Conservation (phyloP, 2,888 invertebrate genomes). For the Julus scandinavius region DNA sequence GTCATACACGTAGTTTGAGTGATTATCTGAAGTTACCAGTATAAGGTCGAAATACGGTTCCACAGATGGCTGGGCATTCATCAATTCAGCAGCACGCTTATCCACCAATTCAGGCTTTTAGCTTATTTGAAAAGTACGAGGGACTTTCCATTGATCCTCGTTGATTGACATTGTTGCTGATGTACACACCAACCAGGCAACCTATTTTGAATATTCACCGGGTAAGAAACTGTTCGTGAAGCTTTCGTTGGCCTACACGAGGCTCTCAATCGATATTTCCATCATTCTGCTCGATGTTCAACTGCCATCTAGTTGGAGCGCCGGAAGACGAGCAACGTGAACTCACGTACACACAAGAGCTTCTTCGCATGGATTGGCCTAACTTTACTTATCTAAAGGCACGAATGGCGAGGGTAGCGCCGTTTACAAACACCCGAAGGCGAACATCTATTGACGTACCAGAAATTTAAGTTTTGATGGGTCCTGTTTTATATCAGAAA, state of each 20-base stretch:
- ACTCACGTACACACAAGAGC: not conserved
- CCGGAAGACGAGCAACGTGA: not conserved
- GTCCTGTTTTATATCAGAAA: not conserved
- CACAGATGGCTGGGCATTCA: not conserved
- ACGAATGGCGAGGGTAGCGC: not conserved
- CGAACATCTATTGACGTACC: not conserved
- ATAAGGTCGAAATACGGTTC: not conserved
- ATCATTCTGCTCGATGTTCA: not conserved
- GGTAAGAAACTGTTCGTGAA: not conserved
- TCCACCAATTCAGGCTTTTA: not conserved
- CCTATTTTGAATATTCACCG: not conserved
- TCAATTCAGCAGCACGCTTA: not conserved
- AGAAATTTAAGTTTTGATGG: not conserved
- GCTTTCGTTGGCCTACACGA: not conserved
- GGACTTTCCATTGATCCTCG: conserved; percentile 2
- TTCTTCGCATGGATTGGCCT: not conserved
- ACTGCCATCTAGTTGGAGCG: conserved; percentile 27
- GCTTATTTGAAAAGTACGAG: not conserved
- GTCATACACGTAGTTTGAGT: too few relatives aligned
- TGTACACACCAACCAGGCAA: not conserved
- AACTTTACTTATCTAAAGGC: not conserved
- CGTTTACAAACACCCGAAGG: not conserved
- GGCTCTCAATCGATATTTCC: conserved; percentile 1
- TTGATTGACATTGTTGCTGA: conserved; percentile 34
- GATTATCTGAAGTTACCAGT: too few relatives aligned